Conservation (phyloP, 1,140 invertebrate species). For the Nasonia vitripennis region DNA sequence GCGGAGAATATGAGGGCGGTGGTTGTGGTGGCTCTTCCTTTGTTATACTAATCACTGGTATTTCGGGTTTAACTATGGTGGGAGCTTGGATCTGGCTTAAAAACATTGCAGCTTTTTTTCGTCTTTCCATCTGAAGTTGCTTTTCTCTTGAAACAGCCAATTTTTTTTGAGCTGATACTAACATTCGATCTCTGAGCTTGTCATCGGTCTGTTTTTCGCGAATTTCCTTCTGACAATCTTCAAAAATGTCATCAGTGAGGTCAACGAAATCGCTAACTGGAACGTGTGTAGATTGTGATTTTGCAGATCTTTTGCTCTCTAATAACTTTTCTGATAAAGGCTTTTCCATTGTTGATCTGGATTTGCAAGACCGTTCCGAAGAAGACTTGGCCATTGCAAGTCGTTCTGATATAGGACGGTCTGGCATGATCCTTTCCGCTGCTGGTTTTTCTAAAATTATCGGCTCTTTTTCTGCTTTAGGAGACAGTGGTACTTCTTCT, state of each 20-base stretch:
- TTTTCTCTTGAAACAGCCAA: constrained; percentile 78
- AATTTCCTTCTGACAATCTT: constrained; percentile 70
- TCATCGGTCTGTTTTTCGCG: constrained; percentile 76
- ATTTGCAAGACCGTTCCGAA: neutral
- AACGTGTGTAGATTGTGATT: neutral
- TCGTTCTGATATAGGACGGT: neutral
- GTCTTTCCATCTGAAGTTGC: constrained; percentile 83
- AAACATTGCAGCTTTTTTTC: constrained; percentile 80
- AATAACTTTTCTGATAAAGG: neutral
- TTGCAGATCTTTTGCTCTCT: neutral
- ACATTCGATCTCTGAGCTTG: constrained; percentile 79
- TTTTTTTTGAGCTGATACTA: constrained; percentile 79
- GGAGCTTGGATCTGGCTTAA: constrained; percentile 78
- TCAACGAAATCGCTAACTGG: constrained; percentile 73
- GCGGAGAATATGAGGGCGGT: constrained; percentile 63
- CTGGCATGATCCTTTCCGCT: neutral
- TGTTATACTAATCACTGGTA: neutral
- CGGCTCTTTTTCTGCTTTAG: constrained; percentile 56
- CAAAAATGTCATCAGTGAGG: constrained; percentile 74
- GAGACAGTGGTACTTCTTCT: constrained; percentile 3
- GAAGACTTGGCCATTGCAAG: neutral
- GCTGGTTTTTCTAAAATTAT: constrained; percentile 54
- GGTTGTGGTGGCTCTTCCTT: constrained; percentile 55
- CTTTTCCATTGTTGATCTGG: neutral
- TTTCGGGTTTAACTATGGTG: constrained; percentile 53